Evolutionary conservation across 2,113 vertebrate species (phyloP).

Genomic region (zebrafish (Danio rerio)): GRCz12tu NC_133196.1:6447501-6448000

Average conservation of each 20-base stretch:
- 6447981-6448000: too few relatives aligned
- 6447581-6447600: not conserved
- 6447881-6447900: too few relatives aligned
- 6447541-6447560: not conserved
- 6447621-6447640: not conserved
- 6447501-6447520: not conserved
- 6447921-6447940: too few relatives aligned
- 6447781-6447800: not conserved
- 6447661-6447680: not conserved
- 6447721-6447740: not conserved
- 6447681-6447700: not conserved
- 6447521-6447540: not conserved
- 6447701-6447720: not conserved
- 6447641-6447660: not conserved
- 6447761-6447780: not conserved
- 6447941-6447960: too few relatives aligned
- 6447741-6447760: not conserved
- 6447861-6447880: too few relatives aligned
- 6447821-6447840: too few relatives aligned
- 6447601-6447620: too few relatives aligned
- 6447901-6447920: too few relatives aligned
- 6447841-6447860: too few relatives aligned
- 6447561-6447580: not conserved
- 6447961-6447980: too few relatives aligned
- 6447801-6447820: not conserved